phyloP scores from a whole-genome alignment of 2,888 invertebrate genomes.

The Cryptus viduatorius region DNA sequence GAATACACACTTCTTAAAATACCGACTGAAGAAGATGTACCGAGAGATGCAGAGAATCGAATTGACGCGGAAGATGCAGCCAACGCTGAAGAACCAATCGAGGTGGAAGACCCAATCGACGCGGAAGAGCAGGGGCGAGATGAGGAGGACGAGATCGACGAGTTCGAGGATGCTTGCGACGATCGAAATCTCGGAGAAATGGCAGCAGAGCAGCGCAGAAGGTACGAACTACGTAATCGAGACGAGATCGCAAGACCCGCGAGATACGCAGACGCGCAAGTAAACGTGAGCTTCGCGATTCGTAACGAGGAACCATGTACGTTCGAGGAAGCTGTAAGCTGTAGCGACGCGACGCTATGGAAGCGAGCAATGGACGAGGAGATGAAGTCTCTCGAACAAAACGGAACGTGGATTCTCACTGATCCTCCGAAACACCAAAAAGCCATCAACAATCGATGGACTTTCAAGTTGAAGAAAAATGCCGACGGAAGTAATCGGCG shows the following conservation, averaged over 20 bases:
- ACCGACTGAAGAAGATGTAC: neutral
- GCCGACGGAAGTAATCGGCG: constrained; percentile 74
- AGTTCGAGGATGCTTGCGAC: neutral
- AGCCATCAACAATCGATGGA: neutral
- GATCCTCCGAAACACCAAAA: neutral
- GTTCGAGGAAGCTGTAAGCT: constrained; percentile 2
- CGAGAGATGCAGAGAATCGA: neutral
- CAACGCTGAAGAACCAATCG: constrained; percentile 4
- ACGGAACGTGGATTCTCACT: constrained; percentile 14
- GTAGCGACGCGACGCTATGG: neutral
- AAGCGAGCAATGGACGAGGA: constrained; percentile 50
- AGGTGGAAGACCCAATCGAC: neutral
- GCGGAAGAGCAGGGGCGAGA: neutral
- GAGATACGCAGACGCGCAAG: constrained; percentile 19
- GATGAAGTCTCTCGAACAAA: constrained; percentile 30
- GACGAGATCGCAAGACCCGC: constrained; percentile 7
- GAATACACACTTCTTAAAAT: neutral
- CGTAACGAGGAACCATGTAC: constrained; percentile 6
- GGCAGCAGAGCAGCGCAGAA: neutral
- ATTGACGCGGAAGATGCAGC: neutral
- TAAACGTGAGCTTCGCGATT: neutral
- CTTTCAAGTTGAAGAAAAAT: constrained; percentile 70
- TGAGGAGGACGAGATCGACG: neutral
- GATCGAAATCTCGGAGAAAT: neutral
- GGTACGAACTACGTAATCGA: neutral